These are phyloP conservation scores for Uropetala carovei DNA, from an alignment of 2,888 invertebrate species.

Conservation along the genomic window DNA sequence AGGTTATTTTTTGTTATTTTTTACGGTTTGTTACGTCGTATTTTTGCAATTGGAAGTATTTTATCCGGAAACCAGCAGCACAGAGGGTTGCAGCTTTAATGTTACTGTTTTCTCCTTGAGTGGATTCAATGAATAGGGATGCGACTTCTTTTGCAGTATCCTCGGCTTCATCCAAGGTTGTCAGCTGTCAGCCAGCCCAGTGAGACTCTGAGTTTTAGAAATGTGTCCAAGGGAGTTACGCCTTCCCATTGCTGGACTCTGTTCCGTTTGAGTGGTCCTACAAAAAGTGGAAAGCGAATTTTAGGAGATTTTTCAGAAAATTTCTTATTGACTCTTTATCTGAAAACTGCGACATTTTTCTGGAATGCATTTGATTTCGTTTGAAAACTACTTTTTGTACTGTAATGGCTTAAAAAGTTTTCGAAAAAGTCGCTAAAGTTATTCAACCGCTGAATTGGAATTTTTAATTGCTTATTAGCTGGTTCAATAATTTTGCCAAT, in stretches of 20 bases:
- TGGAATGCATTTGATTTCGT: too few relatives aligned
- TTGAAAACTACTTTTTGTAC: too few relatives aligned
- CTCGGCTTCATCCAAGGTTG: constrained; percentile 9
- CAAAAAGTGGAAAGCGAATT: neutral
- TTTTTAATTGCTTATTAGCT: too few relatives aligned
- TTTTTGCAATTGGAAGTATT: neutral
- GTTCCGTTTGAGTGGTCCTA: constrained; percentile 8
- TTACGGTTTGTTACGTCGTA: too few relatives aligned
- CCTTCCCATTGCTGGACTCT: constrained; percentile 17
- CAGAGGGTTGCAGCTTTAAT: neutral
- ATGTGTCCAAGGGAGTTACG: neutral
- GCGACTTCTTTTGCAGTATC: neutral
- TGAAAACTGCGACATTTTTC: too few relatives aligned
- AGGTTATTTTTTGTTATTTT: too few relatives aligned
- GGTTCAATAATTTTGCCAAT: too few relatives aligned
- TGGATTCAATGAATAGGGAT: neutral
- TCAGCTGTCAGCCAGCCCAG: constrained; percentile 9
- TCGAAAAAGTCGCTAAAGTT: too few relatives aligned
- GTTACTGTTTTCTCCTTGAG: neutral
- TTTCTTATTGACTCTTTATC: too few relatives aligned
- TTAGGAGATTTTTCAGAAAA: neutral
- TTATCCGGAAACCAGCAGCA: neutral
- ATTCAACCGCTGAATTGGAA: too few relatives aligned
- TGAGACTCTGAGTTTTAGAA: neutral
- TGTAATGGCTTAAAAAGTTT: too few relatives aligned